Base-by-base conservation (phyloP, 1,140 invertebrate genomes). In the Holotrichia oblita region DNA sequence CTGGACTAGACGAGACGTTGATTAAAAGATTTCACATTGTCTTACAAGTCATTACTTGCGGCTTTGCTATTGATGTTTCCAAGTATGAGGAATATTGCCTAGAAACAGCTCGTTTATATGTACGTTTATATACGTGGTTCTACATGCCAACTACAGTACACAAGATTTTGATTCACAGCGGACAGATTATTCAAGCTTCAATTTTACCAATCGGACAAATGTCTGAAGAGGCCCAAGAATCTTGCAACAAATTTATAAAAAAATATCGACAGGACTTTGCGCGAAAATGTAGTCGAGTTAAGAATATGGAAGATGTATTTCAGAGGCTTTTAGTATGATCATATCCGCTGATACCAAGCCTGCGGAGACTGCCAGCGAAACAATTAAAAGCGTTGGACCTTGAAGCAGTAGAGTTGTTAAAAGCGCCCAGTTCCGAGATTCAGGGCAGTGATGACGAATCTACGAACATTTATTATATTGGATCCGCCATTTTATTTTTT, bases 201-300 rank as follows among this genome's bases (percentile, higher is more conserved):
- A 55, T 55, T 14, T 20, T 55, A 20, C 48, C 48, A 55, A 55
- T 55, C 12, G 48, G 48, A 55, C 48, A 72, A 24, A 72, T 72
- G 64, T 72, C 64, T 20, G 64, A 72, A 24, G 64, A 72, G 24
- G 64, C 64, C 3, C 64, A 72, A 10, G 64, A 72, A 72, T n/a
- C 64, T n/a, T 72, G 64, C 22, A 72, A 24, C 40, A 74, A 74
- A 74, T 74, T 40, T 22, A 40, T 74, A 40, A 74, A 74, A 74
- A 40, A 14, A 74, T 74, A 40, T 40, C 73, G 73, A n/a, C 73
- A 74, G 40, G 73, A 40, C 40, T 74, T 74, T 40, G 24, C 40
- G 27, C 27, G 27, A 34, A n/a, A 34, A 34, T 34, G 27, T 34
- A 34, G 27, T 34, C 27, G 27, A 34, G 27, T 34, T 34, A 34